Conservation (phyloP, 2,113 vertebrate genomes). For the Myxocyprinus asiaticus region DNA sequence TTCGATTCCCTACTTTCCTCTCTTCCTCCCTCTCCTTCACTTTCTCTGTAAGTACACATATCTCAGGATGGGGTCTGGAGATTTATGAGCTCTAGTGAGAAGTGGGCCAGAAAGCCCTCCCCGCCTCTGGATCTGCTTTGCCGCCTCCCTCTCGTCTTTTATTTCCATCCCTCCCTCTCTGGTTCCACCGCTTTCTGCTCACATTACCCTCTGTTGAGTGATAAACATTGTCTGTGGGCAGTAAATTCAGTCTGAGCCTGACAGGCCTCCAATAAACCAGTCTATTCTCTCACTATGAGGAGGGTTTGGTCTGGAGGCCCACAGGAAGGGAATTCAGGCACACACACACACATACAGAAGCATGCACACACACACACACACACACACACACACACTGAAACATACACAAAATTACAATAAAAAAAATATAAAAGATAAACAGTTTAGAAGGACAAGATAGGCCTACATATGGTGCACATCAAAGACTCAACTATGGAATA, state of each 20-base stretch:
- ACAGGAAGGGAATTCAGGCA: conserved; percentile 45
- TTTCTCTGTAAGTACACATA: conserved; percentile 29
- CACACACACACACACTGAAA: conserved; percentile 9
- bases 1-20: not conserved
- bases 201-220: conserved; percentile 51
- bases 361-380: conserved; percentile 27
- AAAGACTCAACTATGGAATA: conserved; percentile 17
- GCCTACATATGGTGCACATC: conserved; percentile 36
- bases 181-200: conserved; percentile 34
- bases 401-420: not conserved
- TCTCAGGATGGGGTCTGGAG: conserved; percentile 36
- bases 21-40: conserved; percentile 3
- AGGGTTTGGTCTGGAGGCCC: conserved; percentile 48
- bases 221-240: conserved; percentile 60
- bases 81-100: conserved; percentile 47
- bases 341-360: conserved; percentile 14
- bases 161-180: conserved; percentile 29
- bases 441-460: conserved; percentile 30
- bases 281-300: conserved; percentile 46
- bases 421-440: conserved; percentile 23
- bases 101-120: conserved; percentile 37
- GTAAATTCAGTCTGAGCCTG: conserved; percentile 53
- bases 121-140: conserved; percentile 31
- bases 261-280: conserved; percentile 57
- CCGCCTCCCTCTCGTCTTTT: conserved; percentile 27